These are phyloP conservation scores for Drymonia ruficornis DNA, from an alignment of 2,888 invertebrate genomes.

Conservation along the genomic window DNA sequence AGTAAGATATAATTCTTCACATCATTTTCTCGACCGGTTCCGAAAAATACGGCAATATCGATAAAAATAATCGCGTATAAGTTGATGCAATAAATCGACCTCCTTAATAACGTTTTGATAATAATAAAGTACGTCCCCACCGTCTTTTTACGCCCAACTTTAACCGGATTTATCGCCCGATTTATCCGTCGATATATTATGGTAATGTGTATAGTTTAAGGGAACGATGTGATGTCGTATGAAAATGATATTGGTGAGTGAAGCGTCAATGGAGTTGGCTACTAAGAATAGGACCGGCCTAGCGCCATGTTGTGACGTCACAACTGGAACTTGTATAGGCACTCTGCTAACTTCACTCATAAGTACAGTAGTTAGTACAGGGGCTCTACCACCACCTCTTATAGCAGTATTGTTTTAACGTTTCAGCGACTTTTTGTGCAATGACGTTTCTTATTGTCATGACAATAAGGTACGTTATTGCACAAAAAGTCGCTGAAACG, in stretches of 20 bases:
- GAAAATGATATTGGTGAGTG: slow-evolving; percentile 9
- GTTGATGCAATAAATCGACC: slow-evolving; percentile 42
- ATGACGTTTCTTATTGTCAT: no score
- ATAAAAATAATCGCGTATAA: slow-evolving; percentile 10
- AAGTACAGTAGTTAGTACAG: no score
- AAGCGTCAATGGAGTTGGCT: no score
- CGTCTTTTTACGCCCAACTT: slow-evolving; percentile 46
- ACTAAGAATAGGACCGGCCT: no score
- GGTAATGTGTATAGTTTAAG: slow-evolving; percentile 53
- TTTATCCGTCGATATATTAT: slow-evolving; percentile 39
- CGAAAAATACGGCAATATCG: slow-evolving; percentile 1
- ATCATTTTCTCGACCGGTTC: background rate
- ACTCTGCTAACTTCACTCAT: no score
- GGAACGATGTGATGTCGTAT: slow-evolving; percentile 43
- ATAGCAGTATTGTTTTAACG: no score
- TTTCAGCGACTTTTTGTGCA: no score
- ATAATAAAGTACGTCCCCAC: slow-evolving; percentile 49
- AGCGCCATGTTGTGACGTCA: no score
- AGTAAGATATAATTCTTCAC: background rate
- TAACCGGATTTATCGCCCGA: slow-evolving; percentile 55
- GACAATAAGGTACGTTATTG: no score
- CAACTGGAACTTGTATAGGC: no score
- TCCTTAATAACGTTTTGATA: slow-evolving; percentile 61
- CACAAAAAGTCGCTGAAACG: no score
- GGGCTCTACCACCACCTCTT: no score